Percentiles rank a stretch among this genome's conserved stretches.
Evolutionary conservation across 1,140 invertebrate species (phyloP).

Genomic region (Sitobion miscanthi): DNA sequence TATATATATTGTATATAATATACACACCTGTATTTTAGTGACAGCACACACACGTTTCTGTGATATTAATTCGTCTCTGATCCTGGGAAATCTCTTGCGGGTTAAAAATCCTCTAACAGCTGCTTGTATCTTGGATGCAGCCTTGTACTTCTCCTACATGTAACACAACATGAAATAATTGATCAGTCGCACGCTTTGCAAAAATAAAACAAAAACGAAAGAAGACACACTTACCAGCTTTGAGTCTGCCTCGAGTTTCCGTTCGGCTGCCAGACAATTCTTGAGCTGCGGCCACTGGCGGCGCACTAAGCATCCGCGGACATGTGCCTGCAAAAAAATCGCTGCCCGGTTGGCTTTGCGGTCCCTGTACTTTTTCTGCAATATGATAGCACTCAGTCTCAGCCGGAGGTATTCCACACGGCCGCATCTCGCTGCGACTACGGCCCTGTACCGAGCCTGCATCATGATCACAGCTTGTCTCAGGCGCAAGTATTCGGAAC

Average conservation of each 20-base stretch:
- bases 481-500: constrained; percentile 55
- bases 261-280: not conserved
- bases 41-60: not conserved
- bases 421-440: constrained; percentile 61
- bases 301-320: not conserved
- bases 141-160: not conserved
- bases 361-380: constrained; percentile 67
- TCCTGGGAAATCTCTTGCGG: not conserved
- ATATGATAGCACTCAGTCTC: constrained; percentile 65
- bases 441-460: constrained; percentile 65
- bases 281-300: not conserved
- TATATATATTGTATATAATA: not conserved
- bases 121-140: constrained; percentile 34
- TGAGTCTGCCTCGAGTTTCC: not conserved
- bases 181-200: too few species aligned
- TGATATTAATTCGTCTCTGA: not conserved
- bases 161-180: not conserved
- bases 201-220: not conserved
- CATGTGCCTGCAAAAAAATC: not conserved
- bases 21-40: constrained; percentile 35
- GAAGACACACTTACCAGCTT: not conserved
- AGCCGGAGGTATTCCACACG: constrained; percentile 57
- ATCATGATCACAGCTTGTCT: constrained; percentile 62
- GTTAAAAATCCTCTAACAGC: constrained; percentile 33
- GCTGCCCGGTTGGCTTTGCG: constrained; percentile 56